Conservation (phyloP, 2,888 invertebrate species). For the Watsonalla cultraria region DNA sequence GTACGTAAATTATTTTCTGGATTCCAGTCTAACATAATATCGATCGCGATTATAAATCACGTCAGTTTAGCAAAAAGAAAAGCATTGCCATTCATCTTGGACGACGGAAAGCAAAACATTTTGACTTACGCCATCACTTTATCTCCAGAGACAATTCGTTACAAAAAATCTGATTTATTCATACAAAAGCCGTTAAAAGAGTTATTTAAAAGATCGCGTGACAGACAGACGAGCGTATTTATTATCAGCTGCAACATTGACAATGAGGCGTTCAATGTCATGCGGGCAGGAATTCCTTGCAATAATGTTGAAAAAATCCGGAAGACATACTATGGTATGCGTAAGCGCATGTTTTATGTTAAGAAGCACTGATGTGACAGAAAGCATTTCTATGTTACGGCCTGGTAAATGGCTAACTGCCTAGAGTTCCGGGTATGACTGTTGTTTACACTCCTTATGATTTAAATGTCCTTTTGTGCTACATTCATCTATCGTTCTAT, state of each 20-base stretch:
- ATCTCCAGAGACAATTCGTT: neutral
- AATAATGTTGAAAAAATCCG: conserved; percentile 53
- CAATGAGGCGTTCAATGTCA: conserved; percentile 40
- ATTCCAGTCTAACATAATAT: neutral
- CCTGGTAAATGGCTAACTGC: conserved; percentile 35
- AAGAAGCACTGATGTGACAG: conserved; percentile 58
- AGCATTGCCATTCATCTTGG: neutral
- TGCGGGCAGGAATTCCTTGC: conserved; percentile 49
- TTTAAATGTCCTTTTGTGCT: neutral
- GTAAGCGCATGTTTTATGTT: conserved; percentile 60
- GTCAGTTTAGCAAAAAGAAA: neutral
- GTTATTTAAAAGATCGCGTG: neutral
- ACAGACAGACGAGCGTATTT: conserved; percentile 14
- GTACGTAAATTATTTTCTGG: no score
- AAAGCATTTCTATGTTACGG: conserved; percentile 70
- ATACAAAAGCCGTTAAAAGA: neutral
- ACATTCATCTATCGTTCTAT: neutral
- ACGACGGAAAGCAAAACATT: neutral
- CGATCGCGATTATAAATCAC: neutral
- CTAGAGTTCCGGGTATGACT: conserved; percentile 27
- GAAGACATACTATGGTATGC: conserved; percentile 41
- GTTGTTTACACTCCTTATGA: conserved; percentile 2
- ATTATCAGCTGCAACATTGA: conserved; percentile 33
- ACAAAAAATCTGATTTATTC: neutral
- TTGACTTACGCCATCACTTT: neutral